Conservation (phyloP, 2,113 vertebrate genomes). For the Hemichromis elongatus region DNA sequence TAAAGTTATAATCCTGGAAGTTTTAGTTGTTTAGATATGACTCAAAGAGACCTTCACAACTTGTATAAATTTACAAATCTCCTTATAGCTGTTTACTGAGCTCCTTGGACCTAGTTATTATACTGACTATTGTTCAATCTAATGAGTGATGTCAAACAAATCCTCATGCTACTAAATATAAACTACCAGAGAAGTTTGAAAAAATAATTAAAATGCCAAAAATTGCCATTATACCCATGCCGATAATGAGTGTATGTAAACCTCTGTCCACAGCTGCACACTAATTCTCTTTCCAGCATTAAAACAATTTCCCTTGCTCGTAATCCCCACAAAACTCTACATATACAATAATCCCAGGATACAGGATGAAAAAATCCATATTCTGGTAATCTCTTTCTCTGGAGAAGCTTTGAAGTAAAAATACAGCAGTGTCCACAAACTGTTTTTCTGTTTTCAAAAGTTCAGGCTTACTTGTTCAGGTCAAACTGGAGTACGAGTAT, state of each 20-base stretch:
- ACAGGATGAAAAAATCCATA: conserved; percentile 15
- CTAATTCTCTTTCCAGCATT: conserved; percentile 25
- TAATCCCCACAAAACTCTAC: conserved; percentile 33
- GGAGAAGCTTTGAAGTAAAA: not conserved
- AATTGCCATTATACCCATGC: not conserved
- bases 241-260: not conserved
- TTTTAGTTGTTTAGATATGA: not conserved
- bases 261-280: not conserved
- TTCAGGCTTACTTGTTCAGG: not conserved
- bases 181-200: not conserved
- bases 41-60: not conserved
- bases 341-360: conserved; percentile 33
- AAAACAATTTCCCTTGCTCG: conserved; percentile 31
- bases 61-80: not conserved
- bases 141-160: not conserved
- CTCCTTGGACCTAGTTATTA: not conserved
- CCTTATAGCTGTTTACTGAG: not conserved
- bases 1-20: not conserved
- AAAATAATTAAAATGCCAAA: not conserved
- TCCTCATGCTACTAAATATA: not conserved
- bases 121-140: not conserved
- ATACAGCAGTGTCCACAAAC: not conserved
- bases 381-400: not conserved
- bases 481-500: not conserved
- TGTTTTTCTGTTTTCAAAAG: not conserved